phyloP scores from a whole-genome alignment of 2,888 invertebrate genomes.

The Acrocyrtus sp. region DNA sequence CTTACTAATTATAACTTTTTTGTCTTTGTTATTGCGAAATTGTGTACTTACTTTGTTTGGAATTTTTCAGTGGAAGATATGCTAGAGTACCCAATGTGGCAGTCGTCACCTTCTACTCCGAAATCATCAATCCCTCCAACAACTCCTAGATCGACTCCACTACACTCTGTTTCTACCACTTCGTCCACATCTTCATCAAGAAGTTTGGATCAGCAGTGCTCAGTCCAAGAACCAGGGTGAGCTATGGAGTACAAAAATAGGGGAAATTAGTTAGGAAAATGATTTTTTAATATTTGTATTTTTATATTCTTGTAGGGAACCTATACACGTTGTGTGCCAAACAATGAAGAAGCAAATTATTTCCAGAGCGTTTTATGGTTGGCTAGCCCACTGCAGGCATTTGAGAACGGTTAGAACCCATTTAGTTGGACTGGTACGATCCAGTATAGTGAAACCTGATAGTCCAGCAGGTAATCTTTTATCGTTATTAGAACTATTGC shows the following conservation, averaged over 20 bases:
- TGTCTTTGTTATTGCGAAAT: not conserved
- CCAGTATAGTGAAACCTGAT: constrained; percentile 72
- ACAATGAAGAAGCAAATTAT: constrained; percentile 96
- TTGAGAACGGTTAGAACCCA: constrained; percentile 92
- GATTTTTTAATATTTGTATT: too few relatives aligned
- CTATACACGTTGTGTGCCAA: constrained; percentile 83
- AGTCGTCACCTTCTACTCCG: constrained; percentile 56
- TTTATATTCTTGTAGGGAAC: constrained; percentile 66
- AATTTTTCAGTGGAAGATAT: constrained; percentile 57
- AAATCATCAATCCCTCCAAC: constrained; percentile 57
- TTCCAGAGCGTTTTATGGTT: constrained; percentile 95
- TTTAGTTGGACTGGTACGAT: constrained; percentile 82
- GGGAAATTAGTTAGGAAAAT: too few relatives aligned
- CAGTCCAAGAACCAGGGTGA: constrained; percentile 59
- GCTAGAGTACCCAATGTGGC: constrained; percentile 59
- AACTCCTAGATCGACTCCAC: constrained; percentile 63
- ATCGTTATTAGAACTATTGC: constrained; percentile 2
- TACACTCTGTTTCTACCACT: constrained; percentile 64
- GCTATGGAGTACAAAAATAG: too few relatives aligned
- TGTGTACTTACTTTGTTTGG: not conserved
- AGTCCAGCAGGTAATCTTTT: constrained; percentile 61
- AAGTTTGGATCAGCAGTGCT: constrained; percentile 64
- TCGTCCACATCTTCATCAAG: constrained; percentile 65
- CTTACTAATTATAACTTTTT: not conserved
- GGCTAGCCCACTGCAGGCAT: constrained; percentile 94